Conservation (phyloP, 2,113 vertebrate species). For the Emydocephalus ijimae region DNA sequence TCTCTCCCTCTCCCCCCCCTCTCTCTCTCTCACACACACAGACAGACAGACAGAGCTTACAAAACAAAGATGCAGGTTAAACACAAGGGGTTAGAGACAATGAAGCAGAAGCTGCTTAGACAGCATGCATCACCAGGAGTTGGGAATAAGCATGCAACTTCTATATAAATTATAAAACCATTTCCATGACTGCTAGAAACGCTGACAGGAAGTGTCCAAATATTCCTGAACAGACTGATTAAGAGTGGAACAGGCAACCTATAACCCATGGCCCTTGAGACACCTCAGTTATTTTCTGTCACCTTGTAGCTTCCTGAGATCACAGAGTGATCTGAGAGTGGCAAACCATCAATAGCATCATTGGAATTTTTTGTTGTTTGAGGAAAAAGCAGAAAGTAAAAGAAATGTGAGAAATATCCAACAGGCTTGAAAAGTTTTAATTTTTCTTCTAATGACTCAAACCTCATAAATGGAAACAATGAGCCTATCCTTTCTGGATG, state of each 20-base stretch:
- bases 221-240: not conserved
- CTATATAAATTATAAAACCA: not conserved
- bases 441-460: not conserved
- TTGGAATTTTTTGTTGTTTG: not conserved
- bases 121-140: not conserved
- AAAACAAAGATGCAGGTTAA: not conserved
- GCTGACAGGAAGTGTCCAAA: not conserved
- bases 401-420: not conserved
- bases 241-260: not conserved
- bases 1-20: not conserved
- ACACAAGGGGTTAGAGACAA: not conserved
- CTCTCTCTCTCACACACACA: not conserved
- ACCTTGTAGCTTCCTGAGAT: not conserved
- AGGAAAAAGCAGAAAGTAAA: not conserved
- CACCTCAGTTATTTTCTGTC: not conserved
- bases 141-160: not conserved
- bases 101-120: not conserved
- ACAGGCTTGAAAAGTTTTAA: not conserved
- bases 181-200: not conserved
- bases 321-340: not conserved
- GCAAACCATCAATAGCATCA: not conserved
- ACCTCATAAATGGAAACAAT: not conserved
- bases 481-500: not conserved
- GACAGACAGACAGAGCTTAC: not conserved
- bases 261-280: not conserved